Base-by-base conservation (phyloP, 1,140 invertebrate genomes). In the Ostrea denselamellosa region DNA sequence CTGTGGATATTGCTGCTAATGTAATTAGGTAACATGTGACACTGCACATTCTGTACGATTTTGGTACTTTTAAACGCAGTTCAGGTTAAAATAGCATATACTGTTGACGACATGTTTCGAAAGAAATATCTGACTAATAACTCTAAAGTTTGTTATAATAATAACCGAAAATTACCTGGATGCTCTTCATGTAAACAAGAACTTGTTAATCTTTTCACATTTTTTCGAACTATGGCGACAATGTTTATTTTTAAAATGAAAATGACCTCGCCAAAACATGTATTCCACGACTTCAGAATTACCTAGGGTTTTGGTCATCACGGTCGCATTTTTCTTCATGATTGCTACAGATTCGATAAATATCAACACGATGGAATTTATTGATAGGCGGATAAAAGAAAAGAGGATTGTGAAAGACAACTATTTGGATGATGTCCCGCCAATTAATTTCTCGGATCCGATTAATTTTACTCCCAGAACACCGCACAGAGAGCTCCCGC, bases 371-470 rank as follows among this genome's bases (percentile, higher is more conserved):
- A 14, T 77, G 68, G 68, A 77, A 77, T 77, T 25, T 77, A 77
- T 77, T 77, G 68, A 77, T 77, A 25, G 28, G 28, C 9, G 68
- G 25, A 77, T 77, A 14, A 77, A 34, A 77, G 25, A 77, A 14
- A 44, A 77, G 68, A 17, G 28, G 68, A 77, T 77, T 77, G 28
- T 17, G 9, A 12, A 25, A 77, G 25, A 77, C 28, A 28, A 25
- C 14, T 77, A 34, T 77, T 14, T 34, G 68, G 68, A 77, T 17
- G 68, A 77, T 77, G 68, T 77, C 22, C 68, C 68, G 25, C 68
- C 68, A 34, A 77, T 77, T 34, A 77, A 77, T 77, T 77, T 77
- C 68, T 77, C 28, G 68, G 68, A 77, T 77, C 68, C 68, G 68
- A 77, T 77, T 77, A 77, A 77, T 77, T 77, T 77, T 77, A 77